These are phyloP conservation scores for Apodemia zela DNA, from an alignment of 2,888 invertebrate genomes.

Conservation along the genomic window DNA sequence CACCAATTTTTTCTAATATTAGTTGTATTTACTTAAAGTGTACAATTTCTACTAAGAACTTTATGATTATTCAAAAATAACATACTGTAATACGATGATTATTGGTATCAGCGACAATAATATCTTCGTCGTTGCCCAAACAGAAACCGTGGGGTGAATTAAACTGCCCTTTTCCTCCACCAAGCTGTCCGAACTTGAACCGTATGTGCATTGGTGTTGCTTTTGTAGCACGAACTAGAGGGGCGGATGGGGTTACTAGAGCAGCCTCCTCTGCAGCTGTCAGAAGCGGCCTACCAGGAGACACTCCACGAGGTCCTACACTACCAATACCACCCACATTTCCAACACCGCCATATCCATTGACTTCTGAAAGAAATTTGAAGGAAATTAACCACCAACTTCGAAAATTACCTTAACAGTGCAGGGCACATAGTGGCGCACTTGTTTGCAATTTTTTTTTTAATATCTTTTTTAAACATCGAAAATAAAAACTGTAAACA, in stretches of 20 bases:
- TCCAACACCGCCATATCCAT: slow-evolving; percentile 67
- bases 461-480: too few species aligned
- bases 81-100: slow-evolving; percentile 95
- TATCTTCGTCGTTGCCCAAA: slow-evolving; percentile 95
- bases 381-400: not conserved
- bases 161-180: slow-evolving; percentile 95
- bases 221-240: slow-evolving; percentile 83
- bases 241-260: slow-evolving; percentile 70
- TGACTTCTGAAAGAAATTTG: slow-evolving; percentile 56
- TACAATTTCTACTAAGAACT: too few species aligned
- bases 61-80: not conserved
- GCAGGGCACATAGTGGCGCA: too few species aligned
- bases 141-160: slow-evolving; percentile 99
- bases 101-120: slow-evolving; percentile 97
- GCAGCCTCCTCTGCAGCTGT: slow-evolving; percentile 70
- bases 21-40: too few species aligned
- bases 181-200: slow-evolving; percentile 96
- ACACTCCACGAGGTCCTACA: slow-evolving; percentile 76
- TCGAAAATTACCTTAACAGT: not conserved
- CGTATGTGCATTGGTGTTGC: slow-evolving; percentile 93
- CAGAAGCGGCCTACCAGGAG: slow-evolving; percentile 66
- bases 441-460: too few species aligned
- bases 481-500: too few species aligned
- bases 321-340: slow-evolving; percentile 68
- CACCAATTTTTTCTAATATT: too few species aligned